Conservation (phyloP, 1,140 invertebrate species). For the Saccostrea echinata region DNA sequence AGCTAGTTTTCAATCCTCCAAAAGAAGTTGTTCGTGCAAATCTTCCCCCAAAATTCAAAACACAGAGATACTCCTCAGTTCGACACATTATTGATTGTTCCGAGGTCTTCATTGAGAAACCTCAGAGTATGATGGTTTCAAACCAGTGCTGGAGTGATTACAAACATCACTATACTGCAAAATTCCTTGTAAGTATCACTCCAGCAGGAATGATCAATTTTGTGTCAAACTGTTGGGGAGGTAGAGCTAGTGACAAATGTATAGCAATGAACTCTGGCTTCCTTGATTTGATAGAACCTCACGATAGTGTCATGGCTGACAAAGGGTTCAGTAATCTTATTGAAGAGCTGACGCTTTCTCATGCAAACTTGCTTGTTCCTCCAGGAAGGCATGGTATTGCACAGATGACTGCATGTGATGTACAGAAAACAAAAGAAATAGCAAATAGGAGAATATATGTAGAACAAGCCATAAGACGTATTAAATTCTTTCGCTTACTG, state of each 20-base stretch:
- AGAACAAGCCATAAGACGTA: slow-evolving; percentile 45
- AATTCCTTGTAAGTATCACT: slow-evolving; percentile 75
- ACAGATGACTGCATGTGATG: slow-evolving; percentile 49
- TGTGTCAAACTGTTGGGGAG: slow-evolving; percentile 76
- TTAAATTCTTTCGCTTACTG: no score
- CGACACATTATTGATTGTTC: no score
- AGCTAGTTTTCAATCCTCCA: no score
- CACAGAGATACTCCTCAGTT: not conserved
- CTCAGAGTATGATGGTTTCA: no score
- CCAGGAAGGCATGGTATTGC: slow-evolving; percentile 30
- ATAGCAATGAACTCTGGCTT: slow-evolving; percentile 77
- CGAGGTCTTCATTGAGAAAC: no score
- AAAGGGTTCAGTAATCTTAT: slow-evolving; percentile 75
- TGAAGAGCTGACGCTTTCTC: slow-evolving; percentile 26
- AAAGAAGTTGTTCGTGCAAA: no score
- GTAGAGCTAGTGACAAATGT: slow-evolving; percentile 77
- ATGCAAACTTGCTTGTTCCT: not conserved
- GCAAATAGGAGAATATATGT: slow-evolving; percentile 43
- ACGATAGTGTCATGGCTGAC: slow-evolving; percentile 77
- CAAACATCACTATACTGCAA: slow-evolving; percentile 44
- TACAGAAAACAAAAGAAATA: slow-evolving; percentile 45
- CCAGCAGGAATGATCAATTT: slow-evolving; percentile 78
- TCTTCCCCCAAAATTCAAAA: no score
- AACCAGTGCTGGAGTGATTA: no score
- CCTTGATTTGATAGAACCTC: slow-evolving; percentile 54